Evolutionary conservation across 30 jellyfish, hydroid and myxozoan genomes (phyloP), one percentile per base, ranked within the genome.

Genomic region (Chironex yamaguchii): DNA sequence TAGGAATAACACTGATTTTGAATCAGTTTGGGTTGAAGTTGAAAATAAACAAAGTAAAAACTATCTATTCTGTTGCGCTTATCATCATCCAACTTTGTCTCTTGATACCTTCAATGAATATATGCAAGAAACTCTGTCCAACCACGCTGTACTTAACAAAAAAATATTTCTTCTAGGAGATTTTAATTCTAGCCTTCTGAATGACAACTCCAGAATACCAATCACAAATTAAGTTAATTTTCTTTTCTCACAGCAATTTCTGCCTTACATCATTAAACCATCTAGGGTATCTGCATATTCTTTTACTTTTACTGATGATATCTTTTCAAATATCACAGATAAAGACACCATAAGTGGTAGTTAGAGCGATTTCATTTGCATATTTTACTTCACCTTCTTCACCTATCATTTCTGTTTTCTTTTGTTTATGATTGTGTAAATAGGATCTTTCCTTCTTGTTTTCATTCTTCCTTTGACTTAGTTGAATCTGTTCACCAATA

Each of bases 191-290:
- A n/a, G 17, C 17, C 13, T 6, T 17, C 17, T 42, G 9, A 42
- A 42, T 17, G 9, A 6, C 9, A 42, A 42, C 58, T 42, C 58
- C 17, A 9, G 17, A 6, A 42, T 17, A 42, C 34, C 81, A 36
- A 34, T 75, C 32, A 74, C 23, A 2, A 48, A 36, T 28, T 74
- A 36, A 51, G 81, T 77, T 1, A 77, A 67, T 77, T 67, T 77
- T 29, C 24, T 77, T 58, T 67, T 80, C 26, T 80, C 91, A 35
- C 84, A 80, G 49, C 81, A 80, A 30, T 65, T 58, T 31, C 84
- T 80, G 26, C 91, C 91, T 23, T 80, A 1, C 70, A 35, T 80
- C n/a, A 11, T 80, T 67, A 82, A 58, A 23, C 91, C 91, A 80
- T 62, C 91, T 14, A 9, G 82, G 24, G 74, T 80, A 80, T 53